Evolutionary conservation across 30 jellyfish, hydroid and myxozoan species (phyloP).

Genomic region (Aurelia sp.): DNA sequence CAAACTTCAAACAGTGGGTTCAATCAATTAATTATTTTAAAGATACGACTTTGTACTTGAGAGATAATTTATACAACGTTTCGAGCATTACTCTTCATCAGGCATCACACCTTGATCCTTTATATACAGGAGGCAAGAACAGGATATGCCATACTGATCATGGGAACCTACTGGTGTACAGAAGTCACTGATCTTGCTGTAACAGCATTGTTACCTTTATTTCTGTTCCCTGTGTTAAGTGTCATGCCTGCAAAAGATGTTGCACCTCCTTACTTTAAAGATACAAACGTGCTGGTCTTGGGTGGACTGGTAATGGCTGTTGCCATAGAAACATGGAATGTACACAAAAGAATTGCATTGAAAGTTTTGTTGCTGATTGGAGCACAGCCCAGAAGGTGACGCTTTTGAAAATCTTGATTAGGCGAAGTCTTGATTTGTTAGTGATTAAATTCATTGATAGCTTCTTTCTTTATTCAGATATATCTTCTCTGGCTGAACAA

Average conservation of each 20-base stretch:
- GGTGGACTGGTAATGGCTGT: constrained; percentile 97
- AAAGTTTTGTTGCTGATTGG: constrained; percentile 89
- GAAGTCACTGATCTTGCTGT: constrained; percentile 97
- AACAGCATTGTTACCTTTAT: constrained; percentile 91
- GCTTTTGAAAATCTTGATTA: too few relatives aligned
- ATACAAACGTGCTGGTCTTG: constrained; percentile 87
- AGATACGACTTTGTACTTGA: too few relatives aligned
- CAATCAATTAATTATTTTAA: too few relatives aligned
- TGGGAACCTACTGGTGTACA: constrained; percentile 95
- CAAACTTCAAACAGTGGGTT: too few relatives aligned
- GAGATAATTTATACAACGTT: too few relatives aligned
- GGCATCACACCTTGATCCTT: too few relatives aligned
- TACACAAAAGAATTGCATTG: constrained; percentile 94
- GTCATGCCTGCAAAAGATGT: constrained; percentile 86
- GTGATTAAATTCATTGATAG: too few relatives aligned
- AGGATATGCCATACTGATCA: constrained; percentile 82
- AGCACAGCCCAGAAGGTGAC: constrained; percentile 97
- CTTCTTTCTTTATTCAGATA: too few relatives aligned
- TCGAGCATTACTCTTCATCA: too few relatives aligned
- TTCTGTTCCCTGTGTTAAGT: constrained; percentile 89
- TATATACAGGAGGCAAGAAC: constrained; percentile 86
- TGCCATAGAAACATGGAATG: constrained; percentile 99
- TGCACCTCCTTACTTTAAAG: constrained; percentile 93
- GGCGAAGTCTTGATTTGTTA: background rate
- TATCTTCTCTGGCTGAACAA: too few relatives aligned